Evolutionary conservation across 2,888 invertebrate species (phyloP), one percentile per base, ranked within the genome.

Genomic region (Cetonia aurata): DNA sequence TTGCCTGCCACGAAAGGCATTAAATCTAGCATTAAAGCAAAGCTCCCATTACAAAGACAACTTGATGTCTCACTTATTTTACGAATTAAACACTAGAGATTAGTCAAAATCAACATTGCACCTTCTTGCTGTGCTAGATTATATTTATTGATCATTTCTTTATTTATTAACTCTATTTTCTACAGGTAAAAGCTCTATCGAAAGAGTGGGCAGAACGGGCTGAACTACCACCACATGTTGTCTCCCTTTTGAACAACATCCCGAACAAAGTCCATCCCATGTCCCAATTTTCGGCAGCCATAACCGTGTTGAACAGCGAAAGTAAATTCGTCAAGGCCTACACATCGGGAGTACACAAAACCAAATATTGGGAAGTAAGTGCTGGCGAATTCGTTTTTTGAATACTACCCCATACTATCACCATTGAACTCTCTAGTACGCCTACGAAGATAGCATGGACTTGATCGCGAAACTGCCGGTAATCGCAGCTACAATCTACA

Each of bases 381-480:
- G 46, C 12, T 10, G 31, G 13, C 8, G 15, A 46, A 46, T 46
- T 6, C n/a, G 15, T 12, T 17, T 31, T 17, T 48, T 13, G 46
- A 25, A 25, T 25, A 1, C 25, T 25, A 25, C 25, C 4, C 25
- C 4, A 25, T 33, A 37, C n/a, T 33, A 8, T 13, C n/a, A 37
- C 9, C 4, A 56, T 67, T 72, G 75, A 72, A 71, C 59, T 73
- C 77, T 83, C 6, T 80, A 89, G 91, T 91, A 91, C 81, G 88
- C 90, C 6, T 97, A 95, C 84, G 96, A 98, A 85, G 98, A 98
- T 85, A 88, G 95, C 13, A 96, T 98, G 95, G 94, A 96, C 84
- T 87, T 98, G 79, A 96, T 98, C 81, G 97, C 97, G 62, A 97
- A 98, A 85, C 86, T 98, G 81, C 96, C 98, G 0, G 96, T 96